Base-by-base conservation (phyloP, 2,888 invertebrate genomes). In the Volucella inflata region DNA sequence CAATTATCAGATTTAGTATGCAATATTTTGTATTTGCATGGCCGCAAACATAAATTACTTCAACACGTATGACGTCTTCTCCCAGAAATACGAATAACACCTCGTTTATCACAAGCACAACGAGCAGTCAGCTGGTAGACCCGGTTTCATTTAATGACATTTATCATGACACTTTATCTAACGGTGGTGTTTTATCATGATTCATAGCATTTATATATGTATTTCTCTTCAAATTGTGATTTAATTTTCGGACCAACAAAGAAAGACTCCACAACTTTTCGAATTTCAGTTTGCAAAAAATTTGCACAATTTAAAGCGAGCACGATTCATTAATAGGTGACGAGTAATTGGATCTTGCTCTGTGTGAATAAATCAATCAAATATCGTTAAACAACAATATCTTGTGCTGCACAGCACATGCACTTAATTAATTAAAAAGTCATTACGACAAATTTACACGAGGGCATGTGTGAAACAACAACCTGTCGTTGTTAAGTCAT, bases 291-390 rank as follows among this genome's bases (percentile, higher is more conserved):
- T 10, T 36, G 16, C 6, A 60, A 59, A n/a, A 16, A 68, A 71
- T 65, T 72, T 42, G 40, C 71, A 40, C 50, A 42, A 71, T 40
- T 55, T 48, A 21, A 36, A 75, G 17, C 36, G 17, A 59, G 17
- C 57, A 75, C 64, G 81, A 64, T 68, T 76, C n/a, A 53, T 64
- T 17, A 62, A 74, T 68, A 67, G 46, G 12, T 16, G 0, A 30
- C 30, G 30, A 30, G 30, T 30, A 30, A 0, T 16, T 21, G 16
- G 17, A 21, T 44, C 16, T 36, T 64, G 11, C 36, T 42, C 11
- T 55, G 12, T 12, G 71, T 71, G 71, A 65, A 50, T 51, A 70
- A 76, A 71, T 76, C 81, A 71, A 82, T 82, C 59, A 70, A 59
- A 82, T 71, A 65, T 71, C 51, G 76, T 64, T 11, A 64, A 67